These are phyloP conservation scores for Chrysolina oricalcia DNA, from an alignment of 2,888 invertebrate genomes.

Conservation along the genomic window DNA sequence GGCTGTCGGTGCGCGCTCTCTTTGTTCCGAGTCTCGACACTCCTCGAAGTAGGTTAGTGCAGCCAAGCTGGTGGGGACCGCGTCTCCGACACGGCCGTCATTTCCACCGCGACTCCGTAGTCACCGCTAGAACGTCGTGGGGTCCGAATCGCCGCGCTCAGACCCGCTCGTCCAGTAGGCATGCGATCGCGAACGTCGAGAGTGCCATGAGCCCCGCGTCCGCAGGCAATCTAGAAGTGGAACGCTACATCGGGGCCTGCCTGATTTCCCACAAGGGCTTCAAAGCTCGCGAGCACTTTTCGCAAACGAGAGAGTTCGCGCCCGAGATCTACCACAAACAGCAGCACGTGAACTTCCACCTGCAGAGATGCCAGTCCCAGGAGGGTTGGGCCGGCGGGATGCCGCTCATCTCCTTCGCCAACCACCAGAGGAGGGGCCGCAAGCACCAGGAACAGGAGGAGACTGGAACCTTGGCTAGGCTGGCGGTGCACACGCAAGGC, in stretches of 20 bases:
- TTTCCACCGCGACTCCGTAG: constrained; percentile 64
- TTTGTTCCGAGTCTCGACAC: constrained; percentile 62
- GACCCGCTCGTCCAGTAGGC: constrained; percentile 55
- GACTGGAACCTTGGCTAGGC: constrained; percentile 78
- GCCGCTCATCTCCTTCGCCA: constrained; percentile 86
- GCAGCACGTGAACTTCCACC: constrained; percentile 52
- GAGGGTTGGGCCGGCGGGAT: constrained; percentile 85
- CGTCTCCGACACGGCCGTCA: constrained; percentile 51
- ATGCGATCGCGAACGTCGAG: constrained; percentile 50
- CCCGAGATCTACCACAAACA: constrained; percentile 46
- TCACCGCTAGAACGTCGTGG: constrained; percentile 47
- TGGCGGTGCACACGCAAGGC: constrained; percentile 89
- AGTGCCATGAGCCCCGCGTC: constrained; percentile 84
- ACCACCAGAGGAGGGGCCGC: constrained; percentile 69
- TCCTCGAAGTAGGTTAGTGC: constrained; percentile 70
- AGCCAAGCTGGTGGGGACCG: constrained; percentile 59
- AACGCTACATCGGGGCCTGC: constrained; percentile 79
- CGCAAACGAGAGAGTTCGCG: constrained; percentile 59
- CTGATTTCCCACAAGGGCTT: constrained; percentile 70
- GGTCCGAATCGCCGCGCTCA: constrained; percentile 37
- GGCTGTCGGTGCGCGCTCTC: constrained; percentile 64
- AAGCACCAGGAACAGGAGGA: constrained; percentile 63
- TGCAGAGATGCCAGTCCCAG: constrained; percentile 70
- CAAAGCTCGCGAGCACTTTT: constrained; percentile 48
- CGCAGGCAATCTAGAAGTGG: constrained; percentile 76